Evolutionary conservation across 2,797 vertebrate genomes (phyloP).

Genomic region (Sebastes oblongus): DNA sequence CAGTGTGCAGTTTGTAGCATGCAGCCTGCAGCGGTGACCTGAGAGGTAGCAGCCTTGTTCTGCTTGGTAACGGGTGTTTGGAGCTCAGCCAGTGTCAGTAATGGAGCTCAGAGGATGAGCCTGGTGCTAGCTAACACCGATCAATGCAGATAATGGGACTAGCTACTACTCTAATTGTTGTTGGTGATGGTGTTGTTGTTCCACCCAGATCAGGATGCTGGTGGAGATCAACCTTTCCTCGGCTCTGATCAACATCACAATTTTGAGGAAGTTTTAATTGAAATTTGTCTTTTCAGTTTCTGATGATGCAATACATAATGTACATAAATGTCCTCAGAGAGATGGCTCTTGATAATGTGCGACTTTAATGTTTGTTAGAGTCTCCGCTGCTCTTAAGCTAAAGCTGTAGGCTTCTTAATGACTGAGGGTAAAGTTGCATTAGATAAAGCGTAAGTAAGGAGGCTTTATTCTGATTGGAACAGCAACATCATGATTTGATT

Average conservation of each 20-base stretch:
- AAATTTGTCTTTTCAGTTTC: background rate
- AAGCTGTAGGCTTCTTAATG: slow-evolving; percentile 44
- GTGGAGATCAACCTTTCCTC: background rate
- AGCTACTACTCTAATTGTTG: background rate
- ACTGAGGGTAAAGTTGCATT: background rate
- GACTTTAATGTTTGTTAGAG: background rate
- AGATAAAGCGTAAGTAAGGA: slow-evolving; percentile 26
- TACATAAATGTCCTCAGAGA: background rate
- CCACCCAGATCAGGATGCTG: background rate
- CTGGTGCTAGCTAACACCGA: background rate
- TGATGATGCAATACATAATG: background rate
- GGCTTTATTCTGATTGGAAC: slow-evolving; percentile 59
- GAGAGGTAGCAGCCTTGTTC: background rate
- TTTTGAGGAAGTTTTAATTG: background rate
- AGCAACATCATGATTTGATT: slow-evolving; percentile 44
- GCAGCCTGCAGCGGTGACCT: background rate
- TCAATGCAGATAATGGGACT: slow-evolving; percentile 49
- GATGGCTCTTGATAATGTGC: background rate
- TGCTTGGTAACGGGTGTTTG: slow-evolving; percentile 4
- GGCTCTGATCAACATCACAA: accelerated
- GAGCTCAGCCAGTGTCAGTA: slow-evolving; percentile 36
- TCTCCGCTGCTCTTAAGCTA: slow-evolving; percentile 9
- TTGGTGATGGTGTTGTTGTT: slow-evolving; percentile 11
- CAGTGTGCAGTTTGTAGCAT: background rate
- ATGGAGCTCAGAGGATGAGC: slow-evolving; percentile 24